Percentiles rank a stretch among this genome's conserved stretches.
phyloP scores from a whole-genome alignment of 2,113 vertebrate genomes.

The Eudorcas thomsonii region DNA sequence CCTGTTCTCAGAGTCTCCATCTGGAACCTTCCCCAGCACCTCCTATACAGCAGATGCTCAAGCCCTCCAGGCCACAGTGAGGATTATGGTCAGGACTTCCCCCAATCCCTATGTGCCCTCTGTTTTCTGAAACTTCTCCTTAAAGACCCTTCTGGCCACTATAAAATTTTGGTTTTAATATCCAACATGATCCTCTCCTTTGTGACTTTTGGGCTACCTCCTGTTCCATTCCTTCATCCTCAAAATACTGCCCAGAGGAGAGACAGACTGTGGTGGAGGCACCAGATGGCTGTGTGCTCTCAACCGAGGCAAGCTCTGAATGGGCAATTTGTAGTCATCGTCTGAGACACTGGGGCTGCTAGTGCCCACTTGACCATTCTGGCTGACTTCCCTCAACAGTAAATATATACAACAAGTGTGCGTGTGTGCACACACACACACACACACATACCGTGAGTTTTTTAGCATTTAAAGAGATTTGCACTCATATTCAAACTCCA shows the following conservation, averaged over 20 bases:
- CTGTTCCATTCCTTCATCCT: not conserved
- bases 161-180: not conserved
- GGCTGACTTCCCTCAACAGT: not conserved
- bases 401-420: fast-evolving
- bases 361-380: not conserved
- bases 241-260: not conserved
- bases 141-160: not conserved
- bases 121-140: not conserved
- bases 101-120: not conserved
- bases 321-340: no score
- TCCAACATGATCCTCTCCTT: not conserved
- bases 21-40: not conserved
- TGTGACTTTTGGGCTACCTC: not conserved
- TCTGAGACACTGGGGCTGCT: not conserved
- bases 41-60: fast-evolving
- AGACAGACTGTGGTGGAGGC: not conserved
- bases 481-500: not conserved
- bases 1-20: not conserved
- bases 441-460: not conserved
- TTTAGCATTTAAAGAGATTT: not conserved
- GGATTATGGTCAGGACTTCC: not conserved
- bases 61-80: not conserved
- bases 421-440: no score
- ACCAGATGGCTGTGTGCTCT: not conserved
- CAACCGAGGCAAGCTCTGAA: not conserved